Base-by-base conservation (phyloP, 2,113 vertebrate species). In the Callaeas wilsoni region DNA sequence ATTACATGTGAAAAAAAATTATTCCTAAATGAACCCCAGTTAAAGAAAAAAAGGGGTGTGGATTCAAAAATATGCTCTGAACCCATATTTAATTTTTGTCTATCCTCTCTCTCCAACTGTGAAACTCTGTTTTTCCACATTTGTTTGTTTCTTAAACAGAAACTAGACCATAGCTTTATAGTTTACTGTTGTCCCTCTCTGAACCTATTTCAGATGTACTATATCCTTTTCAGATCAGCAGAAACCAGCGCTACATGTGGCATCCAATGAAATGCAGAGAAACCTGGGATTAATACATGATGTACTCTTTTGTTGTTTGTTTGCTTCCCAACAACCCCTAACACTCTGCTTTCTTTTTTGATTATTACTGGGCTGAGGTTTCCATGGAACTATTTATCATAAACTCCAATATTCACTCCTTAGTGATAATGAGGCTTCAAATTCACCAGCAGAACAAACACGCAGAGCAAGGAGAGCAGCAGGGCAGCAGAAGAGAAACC, bases 201-300 rank as follows among this genome's bases (percentile, higher is more conserved):
- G 85, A 89, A 64, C 19, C 16, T 49, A 4, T 13, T 84, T 25
- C 57, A 60, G 33, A 60, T 7, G 11, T 21, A 13, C 27, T 29
- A 6, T 3, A 42, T 21, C 20, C 9, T 60, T 82, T 62, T 15
- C 0, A 0, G 73, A 90, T n/a, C 15, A 6, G 65, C 79, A 88
- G 79, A n/a, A 84, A 35, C 7, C 35, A 70, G 26, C 0, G 0
- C 33, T 55, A 30, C 27, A 10, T 6, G 33, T 0, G 0, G 15
- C 25, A 67, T 35, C 62, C 68, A 67, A 10, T 0, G 2, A 65
- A 69, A 50, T 9, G 3, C 33, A 46, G 55, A 26, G 26, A 83
- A 87, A 87, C 8, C 55, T 59, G 47, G 30, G 19, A 85, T 73
- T 82, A 93, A 83, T 65, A 76, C 67, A 83, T 1, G 1, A 42